Conservation (phyloP, 1,140 invertebrate genomes). For the Antheraea pernyi region DNA sequence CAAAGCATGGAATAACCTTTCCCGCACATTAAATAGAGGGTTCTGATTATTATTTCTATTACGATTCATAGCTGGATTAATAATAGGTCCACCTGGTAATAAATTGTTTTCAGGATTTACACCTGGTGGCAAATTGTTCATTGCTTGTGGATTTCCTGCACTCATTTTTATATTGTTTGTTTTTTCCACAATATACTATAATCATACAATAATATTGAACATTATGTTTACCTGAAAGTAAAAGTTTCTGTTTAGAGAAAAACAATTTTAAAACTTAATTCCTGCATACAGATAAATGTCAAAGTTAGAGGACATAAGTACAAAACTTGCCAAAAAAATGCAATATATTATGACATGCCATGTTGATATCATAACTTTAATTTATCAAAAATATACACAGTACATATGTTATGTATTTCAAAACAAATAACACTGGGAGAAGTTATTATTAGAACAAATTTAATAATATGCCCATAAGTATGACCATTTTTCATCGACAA, state of each 20-base stretch:
- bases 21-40: constrained; percentile 90
- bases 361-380: neutral
- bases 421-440: neutral
- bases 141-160: constrained; percentile 51
- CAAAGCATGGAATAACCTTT: constrained; percentile 96
- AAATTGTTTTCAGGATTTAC: constrained; percentile 79
- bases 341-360: neutral
- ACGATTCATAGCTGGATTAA: constrained; percentile 75
- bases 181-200: constrained; percentile 14
- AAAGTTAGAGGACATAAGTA: constrained; percentile 33
- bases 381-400: neutral
- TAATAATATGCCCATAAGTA: neutral
- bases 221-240: constrained; percentile 35
- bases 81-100: constrained; percentile 72
- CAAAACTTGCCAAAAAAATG: constrained; percentile 27
- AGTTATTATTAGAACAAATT: constrained; percentile 11
- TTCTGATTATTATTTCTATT: constrained; percentile 84
- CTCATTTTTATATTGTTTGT: constrained; percentile 51
- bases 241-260: constrained; percentile 17
- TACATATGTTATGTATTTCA: neutral
- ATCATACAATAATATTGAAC: constrained; percentile 18
- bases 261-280: neutral
- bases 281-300: constrained; percentile 22
- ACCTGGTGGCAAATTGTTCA: constrained; percentile 70
- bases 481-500: neutral